Evolutionary conservation across 2,797 vertebrate species (phyloP), one percentile per base, ranked within the genome.

Genomic region (Numenius phaeopus): DNA sequence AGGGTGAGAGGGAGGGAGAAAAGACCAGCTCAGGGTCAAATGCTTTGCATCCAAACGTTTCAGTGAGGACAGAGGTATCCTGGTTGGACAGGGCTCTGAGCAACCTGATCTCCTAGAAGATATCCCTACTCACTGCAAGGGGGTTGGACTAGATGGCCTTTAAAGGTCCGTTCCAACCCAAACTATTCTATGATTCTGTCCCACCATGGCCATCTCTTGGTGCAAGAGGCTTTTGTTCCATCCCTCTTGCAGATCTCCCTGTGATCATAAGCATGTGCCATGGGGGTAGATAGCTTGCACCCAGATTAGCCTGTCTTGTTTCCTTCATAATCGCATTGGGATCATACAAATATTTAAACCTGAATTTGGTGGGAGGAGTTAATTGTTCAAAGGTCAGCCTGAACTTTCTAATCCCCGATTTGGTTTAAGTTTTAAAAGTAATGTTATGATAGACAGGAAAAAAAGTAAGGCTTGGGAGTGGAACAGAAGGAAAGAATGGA

Each of bases 261-360:
- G 5, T 4, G 22, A n/a, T 37, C 39, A 2, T 16, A 14, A 54
- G 13, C 0, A 2, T 18, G 24, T 11, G 4, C 69, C 29, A 1
- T 2, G 37, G 55, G 30, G 21, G 42, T 57, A 39, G 23, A 18
- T 2, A 8, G 6, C 14, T 18, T 11, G 40, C 22, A 2, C 32
- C 39, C 57, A 67, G 29, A 37, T 26, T 10, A 71, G 22, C 69
- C 40, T 5, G 3, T 17, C 7, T 29, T 23, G 7, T 8, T 17
- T 55, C 32, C 29, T 19, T 16, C 40, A 19, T 27, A 14, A 19
- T 13, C 67, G 10, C 37, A 0, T 1, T 23, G 78, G 70, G 39
- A 34, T 61, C 55, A 47, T 34, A 8, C 0, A 0, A 57, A 58
- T 9, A 1, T 58, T 90, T 39, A 54, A 58, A 47, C 66, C 40